These are phyloP conservation scores for Papilio glaucus DNA, from an alignment of 1,140 invertebrate genomes.

Conservation along the genomic window DNA sequence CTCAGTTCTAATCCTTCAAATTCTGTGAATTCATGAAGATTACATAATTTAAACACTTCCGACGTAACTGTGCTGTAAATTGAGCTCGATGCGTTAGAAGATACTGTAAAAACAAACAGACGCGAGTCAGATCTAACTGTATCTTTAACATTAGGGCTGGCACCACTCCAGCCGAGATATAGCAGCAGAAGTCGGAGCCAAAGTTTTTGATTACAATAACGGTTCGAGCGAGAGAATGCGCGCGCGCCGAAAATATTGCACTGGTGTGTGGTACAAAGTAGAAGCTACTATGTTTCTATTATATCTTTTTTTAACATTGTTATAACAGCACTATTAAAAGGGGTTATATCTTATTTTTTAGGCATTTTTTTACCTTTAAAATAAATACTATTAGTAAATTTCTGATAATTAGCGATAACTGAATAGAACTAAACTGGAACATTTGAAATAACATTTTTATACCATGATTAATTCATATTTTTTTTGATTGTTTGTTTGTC, in stretches of 20 bases:
- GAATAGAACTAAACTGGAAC: too few relatives aligned
- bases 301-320: not conserved
- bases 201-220: constrained; percentile 26
- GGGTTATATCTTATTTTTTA: too few relatives aligned
- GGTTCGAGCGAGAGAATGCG: not conserved
- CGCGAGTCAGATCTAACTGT: constrained; percentile 15
- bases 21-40: not conserved
- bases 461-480: too few relatives aligned
- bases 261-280: not conserved
- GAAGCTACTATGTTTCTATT: not conserved
- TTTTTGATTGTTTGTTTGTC: too few relatives aligned
- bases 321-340: too few relatives aligned
- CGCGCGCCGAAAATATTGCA: constrained; percentile 24
- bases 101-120: constrained; percentile 16
- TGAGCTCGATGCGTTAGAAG: constrained; percentile 24
- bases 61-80: constrained; percentile 13
- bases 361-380: too few relatives aligned
- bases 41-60: constrained; percentile 22
- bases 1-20: not conserved
- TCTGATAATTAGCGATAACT: too few relatives aligned
- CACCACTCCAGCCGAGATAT: constrained; percentile 4
- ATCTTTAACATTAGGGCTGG: constrained; percentile 24
- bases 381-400: too few relatives aligned
- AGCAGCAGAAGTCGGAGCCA: not conserved
- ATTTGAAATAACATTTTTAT: too few relatives aligned